A percentile compares a stretch with the other conserved stretches of the same genome.
These are phyloP conservation scores for Heloderma charlesbogerti DNA, from an alignment of 2,113 vertebrate species.

Conservation along the genomic window DNA sequence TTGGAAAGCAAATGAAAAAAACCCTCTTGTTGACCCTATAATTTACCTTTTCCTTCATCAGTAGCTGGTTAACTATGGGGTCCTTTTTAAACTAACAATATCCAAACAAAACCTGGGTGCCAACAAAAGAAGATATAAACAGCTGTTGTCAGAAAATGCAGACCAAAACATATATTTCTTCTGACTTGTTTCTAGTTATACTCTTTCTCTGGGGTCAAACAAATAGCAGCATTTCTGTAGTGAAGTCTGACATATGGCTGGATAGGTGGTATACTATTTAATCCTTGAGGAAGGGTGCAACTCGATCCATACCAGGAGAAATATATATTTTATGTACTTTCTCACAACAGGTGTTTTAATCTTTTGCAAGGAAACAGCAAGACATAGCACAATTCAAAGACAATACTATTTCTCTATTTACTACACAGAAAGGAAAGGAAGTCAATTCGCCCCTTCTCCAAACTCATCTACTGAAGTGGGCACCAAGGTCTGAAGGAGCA, in stretches of 20 bases:
- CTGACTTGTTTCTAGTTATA: background rate
- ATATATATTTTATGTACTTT: background rate
- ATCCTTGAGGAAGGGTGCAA: background rate
- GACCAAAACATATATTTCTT: background rate
- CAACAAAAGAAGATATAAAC: background rate
- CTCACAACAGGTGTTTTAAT: background rate
- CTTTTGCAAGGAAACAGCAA: background rate
- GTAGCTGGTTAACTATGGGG: too few relatives aligned
- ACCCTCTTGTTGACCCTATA: background rate
- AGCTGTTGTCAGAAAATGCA: background rate
- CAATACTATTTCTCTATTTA: background rate
- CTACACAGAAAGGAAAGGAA: background rate
- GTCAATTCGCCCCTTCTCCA: too few relatives aligned
- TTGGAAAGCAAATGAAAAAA: too few relatives aligned
- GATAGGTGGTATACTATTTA: background rate
- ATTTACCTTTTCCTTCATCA: background rate
- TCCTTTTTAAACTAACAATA: background rate
- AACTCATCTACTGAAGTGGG: background rate
- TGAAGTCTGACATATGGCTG: background rate
- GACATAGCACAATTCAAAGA: background rate
- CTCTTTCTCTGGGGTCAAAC: background rate
- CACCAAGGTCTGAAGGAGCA: background rate
- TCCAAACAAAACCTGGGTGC: background rate
- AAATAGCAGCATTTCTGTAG: background rate
- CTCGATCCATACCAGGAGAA: background rate